A percentile compares a stretch with the other conserved stretches of the same genome.
phyloP scores from a whole-genome alignment of 2,888 invertebrate species.

The Encarsia formosa region DNA sequence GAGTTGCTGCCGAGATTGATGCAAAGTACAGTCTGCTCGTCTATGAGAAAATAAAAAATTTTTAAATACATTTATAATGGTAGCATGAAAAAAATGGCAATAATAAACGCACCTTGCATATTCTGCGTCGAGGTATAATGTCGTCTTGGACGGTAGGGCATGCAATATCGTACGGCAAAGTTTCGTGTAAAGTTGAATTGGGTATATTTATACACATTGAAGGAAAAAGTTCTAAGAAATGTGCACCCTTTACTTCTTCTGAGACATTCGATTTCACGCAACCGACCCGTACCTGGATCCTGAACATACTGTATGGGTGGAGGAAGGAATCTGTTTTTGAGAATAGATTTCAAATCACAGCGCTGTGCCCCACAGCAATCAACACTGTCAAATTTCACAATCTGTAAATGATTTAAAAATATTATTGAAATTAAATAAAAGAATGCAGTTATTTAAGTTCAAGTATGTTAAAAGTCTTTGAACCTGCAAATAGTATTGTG shows the following conservation, averaged over 20 bases:
- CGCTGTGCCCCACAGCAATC: neutral
- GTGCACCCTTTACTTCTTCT: neutral
- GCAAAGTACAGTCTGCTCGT: neutral
- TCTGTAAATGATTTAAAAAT: neutral
- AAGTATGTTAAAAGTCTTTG: neutral
- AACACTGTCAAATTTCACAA: neutral
- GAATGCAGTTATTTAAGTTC: neutral
- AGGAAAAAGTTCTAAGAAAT: neutral
- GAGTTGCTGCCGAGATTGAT: neutral
- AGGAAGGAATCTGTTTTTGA: neutral
- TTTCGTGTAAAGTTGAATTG: too few species aligned
- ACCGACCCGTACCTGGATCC: neutral
- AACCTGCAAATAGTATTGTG: conserved; percentile 28
- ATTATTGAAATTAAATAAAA: too few species aligned
- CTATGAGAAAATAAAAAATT: neutral
- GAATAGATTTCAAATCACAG: neutral
- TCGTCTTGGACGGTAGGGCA: neutral
- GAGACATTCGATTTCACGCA: neutral
- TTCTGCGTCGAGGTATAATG: neutral
- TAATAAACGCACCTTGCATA: neutral
- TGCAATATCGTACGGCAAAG: too few species aligned
- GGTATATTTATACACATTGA: neutral
- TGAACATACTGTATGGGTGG: neutral
- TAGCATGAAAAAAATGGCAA: neutral
- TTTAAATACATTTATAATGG: neutral